phyloP scores from a whole-genome alignment of 2,797 vertebrate genomes.

The Eulemur rubriventer region DNA sequence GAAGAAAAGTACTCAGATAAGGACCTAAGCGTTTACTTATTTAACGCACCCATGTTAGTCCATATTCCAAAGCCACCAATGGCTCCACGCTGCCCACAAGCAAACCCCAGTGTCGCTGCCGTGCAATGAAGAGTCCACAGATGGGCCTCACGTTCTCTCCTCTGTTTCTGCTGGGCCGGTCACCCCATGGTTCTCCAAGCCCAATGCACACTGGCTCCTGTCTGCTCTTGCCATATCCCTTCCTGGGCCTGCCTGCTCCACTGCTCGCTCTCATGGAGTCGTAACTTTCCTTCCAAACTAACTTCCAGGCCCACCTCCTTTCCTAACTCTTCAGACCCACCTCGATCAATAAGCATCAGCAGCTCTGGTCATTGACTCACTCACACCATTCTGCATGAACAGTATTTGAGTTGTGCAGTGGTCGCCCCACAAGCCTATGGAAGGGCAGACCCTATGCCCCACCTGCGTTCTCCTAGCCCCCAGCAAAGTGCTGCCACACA shows the following conservation, averaged over 20 bases:
- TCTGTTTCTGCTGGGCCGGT: accelerated
- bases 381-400: not conserved
- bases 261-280: not conserved
- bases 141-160: not conserved
- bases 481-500: not conserved
- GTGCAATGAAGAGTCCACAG: not conserved
- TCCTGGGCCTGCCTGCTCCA: not conserved
- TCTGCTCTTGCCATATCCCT: not conserved
- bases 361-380: not conserved
- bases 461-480: not conserved
- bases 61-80: not conserved
- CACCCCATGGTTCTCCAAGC: not conserved
- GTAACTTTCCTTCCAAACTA: not conserved
- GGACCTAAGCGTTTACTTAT: not conserved
- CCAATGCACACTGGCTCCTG: not conserved
- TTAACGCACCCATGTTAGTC: accelerated
- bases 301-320: not conserved
- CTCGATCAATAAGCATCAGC: not conserved
- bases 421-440: not conserved
- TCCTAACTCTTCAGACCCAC: not conserved
- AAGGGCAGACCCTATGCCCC: accelerated
- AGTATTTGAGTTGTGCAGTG: accelerated
- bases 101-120: not conserved
- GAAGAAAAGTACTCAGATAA: not conserved
- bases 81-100: not conserved